phyloP scores from a whole-genome alignment of 2,888 invertebrate species.

The Nowickia ferox region DNA sequence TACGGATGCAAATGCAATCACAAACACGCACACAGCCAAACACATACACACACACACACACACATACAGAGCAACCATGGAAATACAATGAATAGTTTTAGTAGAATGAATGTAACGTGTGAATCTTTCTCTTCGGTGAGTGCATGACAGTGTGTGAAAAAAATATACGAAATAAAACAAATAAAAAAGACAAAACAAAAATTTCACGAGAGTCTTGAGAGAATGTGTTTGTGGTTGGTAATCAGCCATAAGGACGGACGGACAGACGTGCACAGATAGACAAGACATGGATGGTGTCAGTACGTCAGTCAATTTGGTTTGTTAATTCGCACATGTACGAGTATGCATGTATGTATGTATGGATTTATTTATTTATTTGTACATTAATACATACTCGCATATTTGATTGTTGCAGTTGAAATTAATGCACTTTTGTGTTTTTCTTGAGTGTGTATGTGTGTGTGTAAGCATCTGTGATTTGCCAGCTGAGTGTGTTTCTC shows the following conservation, averaged over 20 bases:
- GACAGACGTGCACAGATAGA: neutral
- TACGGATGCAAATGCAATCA: constrained; percentile 60
- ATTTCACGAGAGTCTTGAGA: constrained; percentile 42
- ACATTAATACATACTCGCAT: too few species aligned
- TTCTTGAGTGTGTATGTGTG: neutral
- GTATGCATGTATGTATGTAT: neutral
- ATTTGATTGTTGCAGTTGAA: constrained; percentile 19
- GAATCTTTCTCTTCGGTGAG: constrained; percentile 51
- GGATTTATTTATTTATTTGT: neutral
- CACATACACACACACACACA: neutral
- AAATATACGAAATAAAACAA: constrained; percentile 30
- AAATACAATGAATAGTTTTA: constrained; percentile 8
- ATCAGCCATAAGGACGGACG: constrained; percentile 11
- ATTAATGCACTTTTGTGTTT: neutral
- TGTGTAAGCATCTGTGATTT: constrained; percentile 27
- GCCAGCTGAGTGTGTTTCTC: constrained; percentile 6
- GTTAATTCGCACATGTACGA: constrained; percentile 20
- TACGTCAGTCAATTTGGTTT: constrained; percentile 38
- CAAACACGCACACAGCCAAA: neutral
- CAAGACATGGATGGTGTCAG: constrained; percentile 2
- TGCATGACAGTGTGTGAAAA: constrained; percentile 54
- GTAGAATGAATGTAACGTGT: constrained; percentile 48
- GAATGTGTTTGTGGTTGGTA: constrained; percentile 28
- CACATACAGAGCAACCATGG: neutral
- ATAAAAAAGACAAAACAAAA: neutral